A percentile compares a stretch with the other conserved stretches of the same genome.
phyloP scores from a whole-genome alignment of 2,113 vertebrate genomes.

The Cyanocitta stelleri region DNA sequence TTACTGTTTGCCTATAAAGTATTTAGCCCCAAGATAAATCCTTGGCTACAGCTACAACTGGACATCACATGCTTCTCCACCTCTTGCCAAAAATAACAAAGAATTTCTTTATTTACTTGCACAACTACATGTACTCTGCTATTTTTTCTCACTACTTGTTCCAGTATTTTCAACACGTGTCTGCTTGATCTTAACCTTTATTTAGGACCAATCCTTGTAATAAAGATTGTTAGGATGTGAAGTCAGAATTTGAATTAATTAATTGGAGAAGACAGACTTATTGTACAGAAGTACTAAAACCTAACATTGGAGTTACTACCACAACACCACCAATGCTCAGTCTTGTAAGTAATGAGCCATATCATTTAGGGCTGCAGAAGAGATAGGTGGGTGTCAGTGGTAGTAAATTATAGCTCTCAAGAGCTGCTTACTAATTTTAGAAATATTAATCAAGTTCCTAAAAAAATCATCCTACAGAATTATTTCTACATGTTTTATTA shows the following conservation, averaged over 20 bases:
- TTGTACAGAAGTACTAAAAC: neutral
- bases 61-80: neutral
- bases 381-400: neutral
- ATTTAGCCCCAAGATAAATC: slow-evolving; percentile 26
- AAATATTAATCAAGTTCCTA: neutral
- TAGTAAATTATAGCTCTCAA: neutral
- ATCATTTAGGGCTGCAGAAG: neutral
- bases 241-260: neutral
- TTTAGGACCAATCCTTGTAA: neutral
- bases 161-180: neutral
- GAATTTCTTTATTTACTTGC: slow-evolving; percentile 32
- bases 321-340: neutral
- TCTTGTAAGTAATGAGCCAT: neutral
- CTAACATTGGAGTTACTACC: neutral
- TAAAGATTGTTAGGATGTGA: neutral
- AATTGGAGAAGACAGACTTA: neutral
- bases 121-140: slow-evolving; percentile 6
- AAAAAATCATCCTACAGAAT: neutral
- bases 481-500: neutral
- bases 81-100: slow-evolving; percentile 34
- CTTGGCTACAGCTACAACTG: neutral
- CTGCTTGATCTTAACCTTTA: neutral
- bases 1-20: neutral
- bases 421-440: neutral
- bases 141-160: neutral